Conservation (phyloP, 2,113 vertebrate species). For the Clarias batrachus region DNA sequence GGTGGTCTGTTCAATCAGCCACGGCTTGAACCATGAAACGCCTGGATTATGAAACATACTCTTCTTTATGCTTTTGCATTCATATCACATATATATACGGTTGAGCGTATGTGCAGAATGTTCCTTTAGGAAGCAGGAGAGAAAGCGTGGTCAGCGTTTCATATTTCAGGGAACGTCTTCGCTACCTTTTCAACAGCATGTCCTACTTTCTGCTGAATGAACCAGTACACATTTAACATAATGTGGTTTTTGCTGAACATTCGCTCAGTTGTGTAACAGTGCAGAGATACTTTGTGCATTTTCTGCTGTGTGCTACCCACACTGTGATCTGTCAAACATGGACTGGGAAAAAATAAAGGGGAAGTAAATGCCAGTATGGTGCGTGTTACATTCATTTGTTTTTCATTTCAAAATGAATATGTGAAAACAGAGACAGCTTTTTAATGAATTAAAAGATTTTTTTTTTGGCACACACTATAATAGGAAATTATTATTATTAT, state of each 20-base stretch:
- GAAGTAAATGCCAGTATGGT: neutral
- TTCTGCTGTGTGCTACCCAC: neutral
- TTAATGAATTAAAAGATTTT: neutral
- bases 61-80: slow-evolving; percentile 16
- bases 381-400: neutral
- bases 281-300: slow-evolving; percentile 11
- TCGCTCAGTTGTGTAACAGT: slow-evolving; percentile 16
- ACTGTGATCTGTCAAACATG: slow-evolving; percentile 23
- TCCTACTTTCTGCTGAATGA: slow-evolving; percentile 43
- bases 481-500: neutral
- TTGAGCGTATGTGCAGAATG: slow-evolving; percentile 6
- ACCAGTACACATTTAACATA: slow-evolving; percentile 17
- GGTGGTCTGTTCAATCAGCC: slow-evolving; percentile 14
- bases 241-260: slow-evolving; percentile 15
- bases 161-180: slow-evolving; percentile 28
- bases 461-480: neutral
- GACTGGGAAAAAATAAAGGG: neutral
- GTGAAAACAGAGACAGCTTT: neutral
- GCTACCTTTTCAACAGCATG: slow-evolving; percentile 25
- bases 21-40: neutral
- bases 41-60: slow-evolving; percentile 11
- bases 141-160: slow-evolving; percentile 24
- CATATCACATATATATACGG: slow-evolving; percentile 10
- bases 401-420: neutral
- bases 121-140: slow-evolving; percentile 7